Evolutionary conservation across 2,113 vertebrate genomes (phyloP), one percentile per base, ranked within the genome.

Genomic region (Otus sunia): DNA sequence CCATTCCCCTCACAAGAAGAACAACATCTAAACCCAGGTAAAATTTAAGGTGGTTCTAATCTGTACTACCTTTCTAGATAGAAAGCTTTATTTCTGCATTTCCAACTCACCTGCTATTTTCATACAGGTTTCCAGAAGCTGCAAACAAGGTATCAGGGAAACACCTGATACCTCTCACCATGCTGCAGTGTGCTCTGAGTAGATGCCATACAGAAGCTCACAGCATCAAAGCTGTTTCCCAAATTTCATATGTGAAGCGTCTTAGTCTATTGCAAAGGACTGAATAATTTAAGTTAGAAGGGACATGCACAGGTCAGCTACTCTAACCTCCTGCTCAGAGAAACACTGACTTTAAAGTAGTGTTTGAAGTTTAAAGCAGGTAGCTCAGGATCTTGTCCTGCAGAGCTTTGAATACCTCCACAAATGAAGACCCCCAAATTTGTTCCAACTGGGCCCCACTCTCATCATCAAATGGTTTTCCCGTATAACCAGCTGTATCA

Each of bases 131-230:
- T 78, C 60, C 59, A 86, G 67, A 80, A 88, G 32, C 53, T 82
- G 58, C 36, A 76, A 82, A 73, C 26, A 72, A 79, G 11, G 9
- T 30, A 53, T 13, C 25, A 78, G 5, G 6, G 39, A 90, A 96
- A 69, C n/a, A 19, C 14, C 39, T 41, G 39, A 63, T 12, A n/a
- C 50, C 25, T 26, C 72, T 77, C 36, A 52, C 7, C 19, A n/a
- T 0, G 0, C 19, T 29, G 34, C 76, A 67, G 1, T 2, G 15
- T 7, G 11, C 72, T 63, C 71, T 15, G 27, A 36, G 39, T 20
- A 56, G 79, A 84, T n/a, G 56, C 62, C 39, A 56, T 3, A 68
- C 10, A 37, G 52, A 77, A 80, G 12, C 4, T 58, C 59, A 53
- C 2, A 41, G 36, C 29, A 72, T 19, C 72, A 59, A 86, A 69